These are phyloP conservation scores for Bombus superbus DNA, from an alignment of 1,140 invertebrate genomes.

Conservation along the genomic window DNA sequence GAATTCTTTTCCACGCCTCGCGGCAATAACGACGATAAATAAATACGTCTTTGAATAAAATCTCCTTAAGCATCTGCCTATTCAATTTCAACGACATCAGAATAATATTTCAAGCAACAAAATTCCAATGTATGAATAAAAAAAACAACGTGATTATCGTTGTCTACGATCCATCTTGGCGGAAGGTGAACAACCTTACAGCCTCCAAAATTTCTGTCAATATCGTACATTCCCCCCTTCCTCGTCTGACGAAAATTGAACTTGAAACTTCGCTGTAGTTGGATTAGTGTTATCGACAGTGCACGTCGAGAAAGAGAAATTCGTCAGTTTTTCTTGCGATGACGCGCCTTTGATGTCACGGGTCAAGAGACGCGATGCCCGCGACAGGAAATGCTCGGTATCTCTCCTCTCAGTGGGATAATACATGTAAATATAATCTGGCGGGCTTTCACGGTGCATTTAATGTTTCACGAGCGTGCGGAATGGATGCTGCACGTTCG, in stretches of 20 bases:
- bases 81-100: too few relatives aligned
- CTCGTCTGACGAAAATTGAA: background rate
- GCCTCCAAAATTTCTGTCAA: background rate
- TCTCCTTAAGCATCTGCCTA: too few relatives aligned
- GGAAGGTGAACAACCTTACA: background rate
- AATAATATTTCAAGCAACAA: too few relatives aligned
- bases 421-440: constrained; percentile 70
- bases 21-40: too few relatives aligned
- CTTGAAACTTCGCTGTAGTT: background rate
- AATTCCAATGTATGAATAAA: too few relatives aligned
- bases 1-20: too few relatives aligned
- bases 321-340: constrained; percentile 18
- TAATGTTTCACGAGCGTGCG: constrained; percentile 68
- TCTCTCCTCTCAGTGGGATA: constrained; percentile 55
- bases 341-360: constrained; percentile 43
- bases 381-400: constrained; percentile 52
- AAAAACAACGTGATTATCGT: too few relatives aligned
- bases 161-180: too few relatives aligned
- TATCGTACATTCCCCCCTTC: background rate
- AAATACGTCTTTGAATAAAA: too few relatives aligned
- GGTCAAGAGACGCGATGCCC: constrained; percentile 48
- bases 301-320: background rate
- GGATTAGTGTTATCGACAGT: background rate
- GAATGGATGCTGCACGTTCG: constrained; percentile 62
- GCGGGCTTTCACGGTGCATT: constrained; percentile 68